A percentile compares a stretch with the other conserved stretches of the same genome.
These are phyloP conservation scores for Baryphthengus martii DNA, from an alignment of 2,113 vertebrate genomes.

Conservation along the genomic window DNA sequence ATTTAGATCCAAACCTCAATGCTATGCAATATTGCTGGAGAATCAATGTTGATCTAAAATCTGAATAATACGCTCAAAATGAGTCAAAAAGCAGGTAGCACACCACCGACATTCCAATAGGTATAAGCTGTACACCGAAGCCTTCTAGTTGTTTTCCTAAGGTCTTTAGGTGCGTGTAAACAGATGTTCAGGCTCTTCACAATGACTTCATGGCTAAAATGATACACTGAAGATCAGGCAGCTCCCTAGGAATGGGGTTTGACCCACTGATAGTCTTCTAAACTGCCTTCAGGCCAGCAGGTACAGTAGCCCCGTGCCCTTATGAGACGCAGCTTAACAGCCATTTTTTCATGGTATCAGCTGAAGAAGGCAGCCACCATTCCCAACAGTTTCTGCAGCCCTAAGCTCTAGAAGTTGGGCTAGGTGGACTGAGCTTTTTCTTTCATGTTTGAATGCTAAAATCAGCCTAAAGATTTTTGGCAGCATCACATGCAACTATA, in stretches of 20 bases:
- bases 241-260: background rate
- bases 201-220: background rate
- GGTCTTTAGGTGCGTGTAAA: background rate
- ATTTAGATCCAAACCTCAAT: background rate
- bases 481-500: background rate
- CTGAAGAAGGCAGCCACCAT: background rate
- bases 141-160: background rate
- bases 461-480: background rate
- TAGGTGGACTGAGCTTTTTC: background rate
- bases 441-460: background rate
- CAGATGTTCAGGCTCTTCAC: background rate
- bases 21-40: background rate
- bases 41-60: background rate
- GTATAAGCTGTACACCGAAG: background rate
- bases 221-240: background rate
- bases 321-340: background rate
- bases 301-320: background rate
- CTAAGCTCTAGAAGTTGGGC: background rate
- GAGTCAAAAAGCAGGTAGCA: background rate
- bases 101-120: background rate
- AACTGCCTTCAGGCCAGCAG: background rate
- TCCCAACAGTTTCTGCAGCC: background rate
- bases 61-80: background rate
- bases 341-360: background rate
- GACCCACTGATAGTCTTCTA: background rate